A percentile compares a stretch with the other conserved stretches of the same genome.
Evolutionary conservation across 1,140 invertebrate genomes (phyloP).

Genomic region (Bombus balteatus): DNA sequence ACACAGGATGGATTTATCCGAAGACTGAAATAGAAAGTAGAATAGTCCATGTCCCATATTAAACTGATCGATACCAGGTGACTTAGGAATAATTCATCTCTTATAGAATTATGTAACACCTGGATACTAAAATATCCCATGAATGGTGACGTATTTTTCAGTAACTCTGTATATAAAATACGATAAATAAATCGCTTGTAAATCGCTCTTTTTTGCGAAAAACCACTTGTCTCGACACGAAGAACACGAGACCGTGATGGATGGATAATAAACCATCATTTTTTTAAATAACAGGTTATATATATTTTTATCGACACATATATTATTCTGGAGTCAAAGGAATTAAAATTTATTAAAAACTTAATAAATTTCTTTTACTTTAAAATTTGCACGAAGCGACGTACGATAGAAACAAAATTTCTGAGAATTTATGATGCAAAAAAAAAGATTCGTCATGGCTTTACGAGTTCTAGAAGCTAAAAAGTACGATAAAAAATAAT

Average conservation of each 20-base stretch:
- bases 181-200: too few relatives aligned
- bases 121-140: not conserved
- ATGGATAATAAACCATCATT: not conserved
- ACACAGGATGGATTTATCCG: not conserved
- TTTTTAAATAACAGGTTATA: too few relatives aligned
- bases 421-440: not conserved
- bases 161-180: not conserved
- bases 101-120: not conserved
- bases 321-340: not conserved
- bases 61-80: not conserved
- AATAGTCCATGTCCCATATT: conserved; percentile 1
- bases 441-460: not conserved
- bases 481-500: not conserved
- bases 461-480: not conserved
- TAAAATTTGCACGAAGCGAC: not conserved
- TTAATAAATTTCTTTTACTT: not conserved
- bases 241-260: not conserved
- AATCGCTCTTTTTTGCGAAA: not conserved
- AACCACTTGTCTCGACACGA: too few relatives aligned
- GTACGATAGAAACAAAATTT: not conserved
- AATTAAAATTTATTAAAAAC: not conserved
- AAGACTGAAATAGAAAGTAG: not conserved
- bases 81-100: not conserved
- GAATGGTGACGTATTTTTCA: not conserved
- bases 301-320: not conserved